Evolutionary conservation across 2,797 vertebrate genomes (phyloP), one percentile per base, ranked within the genome.

Genomic region (Dryobates pubescens): DNA sequence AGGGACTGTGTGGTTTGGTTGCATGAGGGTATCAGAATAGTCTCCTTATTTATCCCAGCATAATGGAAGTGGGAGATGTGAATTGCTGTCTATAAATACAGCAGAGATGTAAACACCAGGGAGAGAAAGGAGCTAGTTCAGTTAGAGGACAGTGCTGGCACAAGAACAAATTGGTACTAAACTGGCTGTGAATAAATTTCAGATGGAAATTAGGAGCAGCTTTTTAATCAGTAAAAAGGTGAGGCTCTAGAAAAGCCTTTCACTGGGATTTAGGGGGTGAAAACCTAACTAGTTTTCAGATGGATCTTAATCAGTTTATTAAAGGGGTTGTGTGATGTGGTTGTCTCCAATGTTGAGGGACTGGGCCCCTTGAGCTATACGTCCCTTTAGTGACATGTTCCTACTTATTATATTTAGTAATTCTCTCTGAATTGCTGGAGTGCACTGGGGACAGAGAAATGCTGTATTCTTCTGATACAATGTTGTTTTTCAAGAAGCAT

Each of bases 121-220:
- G 93, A 94, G 78, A 88, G 45, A 85, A 91, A 71, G 81, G 65
- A 93, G 78, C 81, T 95, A 64, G 89, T 95, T 94, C 89, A 95
- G 92, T 83, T 94, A 82, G 86, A 96, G 96, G 91, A 92, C 95
- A 94, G 86, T 86, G 80, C 92, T 96, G 92, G 95, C 94, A 90
- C 10, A 8, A 70, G 95, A 95, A 92, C 72, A 93, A 91, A 88
- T 93, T 86, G 86, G 75, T 95, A 94, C 91, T 95, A 94, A 95
- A 94, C 83, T 87, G 91, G 36, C 65, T 1, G 1, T 92, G 95
- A 94, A 95, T 96, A 95, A 93, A 96, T 96, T 96, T 91, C 58
- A 71, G 74, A 92, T 93, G 95, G 88, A 96, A 96, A 96, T 95
- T 94, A 96, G 95, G 74, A 87, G 71, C 73, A 56, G 86, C 71